Base-by-base conservation (phyloP, 2,888 invertebrate genomes). In the Oligia strigilis region DNA sequence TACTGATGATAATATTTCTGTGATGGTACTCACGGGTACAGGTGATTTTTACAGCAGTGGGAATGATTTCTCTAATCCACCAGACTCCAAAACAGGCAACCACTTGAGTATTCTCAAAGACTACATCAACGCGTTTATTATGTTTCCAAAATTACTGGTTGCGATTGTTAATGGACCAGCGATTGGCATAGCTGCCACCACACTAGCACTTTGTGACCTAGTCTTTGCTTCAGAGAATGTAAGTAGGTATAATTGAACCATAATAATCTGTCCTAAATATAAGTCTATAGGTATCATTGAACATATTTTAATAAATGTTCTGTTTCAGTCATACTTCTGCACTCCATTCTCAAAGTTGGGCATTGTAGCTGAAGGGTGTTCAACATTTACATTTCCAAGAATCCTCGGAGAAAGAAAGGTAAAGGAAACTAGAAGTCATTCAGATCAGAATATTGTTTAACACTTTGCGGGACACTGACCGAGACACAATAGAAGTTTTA, bases 161-260 rank as follows among this genome's bases (percentile, higher is more conserved):
- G 98, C 98, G 23, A 96, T 99, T 80, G 98, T 99, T 0, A 99
- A 99, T 97, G 99, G 99, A 2, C 99, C 99, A 66, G 99, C 99
- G 23, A 98, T 99, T 88, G 99, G 99, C 49, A 98, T 99, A 88
- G 98, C 98, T 66, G 98, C 98, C 5, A 99, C 99, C 0, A 98
- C 98, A 17, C 96, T 99, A 74, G 98, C 98, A 0, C 97, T 99
- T 1, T 99, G 98, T 96, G 99, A 99, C 97, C 97, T 98, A 79
- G 98, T 99, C 13, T 99, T 99, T 97, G 98, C 99, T 76, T 97
- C 98, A n/a, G 98, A 99, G 88, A 98, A 97, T 94, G 99, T 98
- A 94, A 95, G 95, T 40, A 40, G 40, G 5, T 93, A 19, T 17
- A 46, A 62, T 62, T 9, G 40, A 36, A 36, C 36, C 0, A 49